These are phyloP conservation scores for Dromiciops gliroides DNA, from an alignment of 2,113 vertebrate genomes.

Conservation along the genomic window DNA sequence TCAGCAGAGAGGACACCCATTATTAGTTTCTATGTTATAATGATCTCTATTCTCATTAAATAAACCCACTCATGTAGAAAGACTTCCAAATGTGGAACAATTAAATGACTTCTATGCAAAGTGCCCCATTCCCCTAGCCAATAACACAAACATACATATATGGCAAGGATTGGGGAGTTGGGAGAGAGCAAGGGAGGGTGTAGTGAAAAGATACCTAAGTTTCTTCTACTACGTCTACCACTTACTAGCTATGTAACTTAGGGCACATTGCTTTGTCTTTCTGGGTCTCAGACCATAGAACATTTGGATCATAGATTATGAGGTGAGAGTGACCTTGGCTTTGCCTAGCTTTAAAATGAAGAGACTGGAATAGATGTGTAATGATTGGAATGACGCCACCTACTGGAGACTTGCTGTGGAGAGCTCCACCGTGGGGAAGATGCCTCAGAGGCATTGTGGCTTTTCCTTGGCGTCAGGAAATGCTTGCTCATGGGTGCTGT, in stretches of 20 bases:
- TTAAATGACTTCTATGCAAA: neutral
- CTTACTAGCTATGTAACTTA: neutral
- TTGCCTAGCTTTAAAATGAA: neutral
- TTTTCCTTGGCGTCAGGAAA: no score
- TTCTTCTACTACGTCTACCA: neutral
- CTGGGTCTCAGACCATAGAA: neutral
- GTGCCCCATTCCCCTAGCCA: neutral
- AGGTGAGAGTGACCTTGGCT: neutral
- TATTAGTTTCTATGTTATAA: neutral
- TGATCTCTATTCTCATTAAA: neutral
- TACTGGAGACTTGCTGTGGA: no score
- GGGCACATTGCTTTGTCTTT: neutral
- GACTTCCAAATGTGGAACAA: constrained; percentile 29
- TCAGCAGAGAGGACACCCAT: neutral
- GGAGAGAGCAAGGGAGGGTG: neutral
- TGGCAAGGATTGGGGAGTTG: neutral
- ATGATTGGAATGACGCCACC: no score
- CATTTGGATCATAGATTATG: neutral
- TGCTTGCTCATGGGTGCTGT: no score
- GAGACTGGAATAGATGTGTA: neutral
- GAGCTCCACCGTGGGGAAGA: no score
- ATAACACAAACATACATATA: neutral
- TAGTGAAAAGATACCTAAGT: neutral
- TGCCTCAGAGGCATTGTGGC: no score
- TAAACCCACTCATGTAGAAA: neutral